Base-by-base conservation (phyloP, 1,140 invertebrate species). In the Teleogryllus occipitalis region DNA sequence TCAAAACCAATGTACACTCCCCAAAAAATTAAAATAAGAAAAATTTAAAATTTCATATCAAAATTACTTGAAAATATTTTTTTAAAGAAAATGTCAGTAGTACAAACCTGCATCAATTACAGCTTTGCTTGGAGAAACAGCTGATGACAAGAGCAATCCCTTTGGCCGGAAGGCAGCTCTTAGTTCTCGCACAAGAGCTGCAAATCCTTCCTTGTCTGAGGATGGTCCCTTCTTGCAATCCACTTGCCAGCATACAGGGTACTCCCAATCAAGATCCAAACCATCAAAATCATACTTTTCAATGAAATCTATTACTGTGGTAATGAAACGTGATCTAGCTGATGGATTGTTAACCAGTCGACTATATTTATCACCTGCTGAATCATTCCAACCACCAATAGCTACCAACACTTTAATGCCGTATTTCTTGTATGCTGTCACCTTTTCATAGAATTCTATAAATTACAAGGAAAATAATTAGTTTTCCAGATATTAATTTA, bases 51-150 rank as follows among this genome's bases (percentile, higher is more conserved):
- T 73, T 73, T 73, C 15, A 3, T 18, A 4, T 73, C 21, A 18
- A 73, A 73, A 6, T 18, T 2, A 39, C 27, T 39, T 75, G 2
- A 75, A 21, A 27, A 10, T 3, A 15, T 5, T 3, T 3, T 46
- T 75, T 22, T 39, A 75, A 39, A 27, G 2, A 21, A 75, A 27
- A 7, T 15, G 21, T 75, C 2, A 12, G 7, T 46, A 22, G n/a
- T 15, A 47, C 27, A 48, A 74, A 78, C 18, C 12, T 82, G 90
- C 89, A 85, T 94, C 92, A 73, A 95, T 92, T 12, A 95, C 93
- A 12, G 88, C 90, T 87, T 95, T 95, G 82, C 92, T 95, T 2
- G 93, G 94, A 0, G 95, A 96, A 0, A 96, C 95, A 5, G 95
- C 95, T 4, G 95, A 91, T 7, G 94, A 94, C 2, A 97, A 85